Base-by-base conservation (phyloP, 2,797 vertebrate species). In the Smutsia gigantea region DNA sequence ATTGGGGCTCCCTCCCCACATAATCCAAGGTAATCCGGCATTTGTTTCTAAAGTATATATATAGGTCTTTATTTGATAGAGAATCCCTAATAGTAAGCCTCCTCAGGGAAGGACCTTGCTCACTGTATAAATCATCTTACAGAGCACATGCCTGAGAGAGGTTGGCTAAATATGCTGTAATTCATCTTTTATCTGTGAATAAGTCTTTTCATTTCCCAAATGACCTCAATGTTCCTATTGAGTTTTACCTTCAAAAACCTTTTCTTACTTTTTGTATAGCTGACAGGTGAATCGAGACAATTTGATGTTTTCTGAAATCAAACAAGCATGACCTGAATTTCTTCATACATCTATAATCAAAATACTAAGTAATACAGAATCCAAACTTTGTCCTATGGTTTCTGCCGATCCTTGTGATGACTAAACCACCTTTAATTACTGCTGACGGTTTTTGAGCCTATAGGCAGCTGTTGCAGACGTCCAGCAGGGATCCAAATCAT, bases 221-320 rank as follows among this genome's bases (percentile, higher is more conserved):
- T 88, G 49, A 71, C 21, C 21, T 72, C 59, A 53, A 0, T 86
- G 29, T 88, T 81, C 84, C 57, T 89, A 5, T 27, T 72, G 74
- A 82, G 27, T 93, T 81, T 93, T 68, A 69, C 53, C 66, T 78
- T 89, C 61, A 63, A 4, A 96, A 87, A 42, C 17, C 10, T 63
- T 87, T 90, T 93, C 68, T 71, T 55, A 46, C 25, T 25, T 88
- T 84, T 74, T 83, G 92, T 68, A 57, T 9, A 93, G 17, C 7
- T 71, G 1, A 14, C 69, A 77, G 77, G 19, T 87, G 89, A 79
- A 25, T 9, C 29, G 55, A 66, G 34, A 77, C 31, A 89, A 34
- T 82, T 31, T 37, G 25, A 75, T 85, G 27, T 68, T 93, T 95
- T 95, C 71, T 89, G 66, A 86, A 96, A 59, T 55, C 84, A 91